These are phyloP conservation scores for Chroicocephalus ridibundus DNA, from an alignment of 2,113 vertebrate genomes.

Conservation along the genomic window DNA sequence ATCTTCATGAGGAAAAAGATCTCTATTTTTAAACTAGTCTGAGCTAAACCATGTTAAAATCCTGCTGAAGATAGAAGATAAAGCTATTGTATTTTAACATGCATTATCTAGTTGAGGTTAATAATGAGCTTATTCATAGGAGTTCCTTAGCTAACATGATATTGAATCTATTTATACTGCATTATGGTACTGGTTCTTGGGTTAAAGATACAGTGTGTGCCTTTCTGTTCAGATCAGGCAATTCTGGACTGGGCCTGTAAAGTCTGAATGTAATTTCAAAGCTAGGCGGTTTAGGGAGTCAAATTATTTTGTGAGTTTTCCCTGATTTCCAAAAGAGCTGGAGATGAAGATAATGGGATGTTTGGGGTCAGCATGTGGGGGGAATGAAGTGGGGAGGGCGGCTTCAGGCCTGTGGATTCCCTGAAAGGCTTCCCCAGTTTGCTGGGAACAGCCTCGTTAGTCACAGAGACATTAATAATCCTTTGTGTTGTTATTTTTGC, in stretches of 20 bases:
- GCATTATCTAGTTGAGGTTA: background rate
- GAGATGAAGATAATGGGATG: background rate
- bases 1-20: background rate
- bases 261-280: background rate
- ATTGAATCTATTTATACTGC: background rate
- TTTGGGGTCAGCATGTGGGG: background rate
- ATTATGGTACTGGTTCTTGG: background rate
- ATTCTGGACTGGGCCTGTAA: background rate
- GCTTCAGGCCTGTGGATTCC: background rate
- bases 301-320: background rate
- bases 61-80: background rate
- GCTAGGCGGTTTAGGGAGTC: background rate
- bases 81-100: background rate
- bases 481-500: slow-evolving; percentile 9
- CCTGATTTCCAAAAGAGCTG: background rate
- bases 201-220: background rate
- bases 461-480: background rate
- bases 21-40: background rate
- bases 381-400: background rate
- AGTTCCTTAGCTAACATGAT: background rate
- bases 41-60: background rate
- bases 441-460: background rate
- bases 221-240: background rate
- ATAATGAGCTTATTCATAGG: background rate
- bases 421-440: background rate